These are phyloP conservation scores for Ormyrus thymus DNA, from an alignment of 2,888 invertebrate species.

Conservation along the genomic window DNA sequence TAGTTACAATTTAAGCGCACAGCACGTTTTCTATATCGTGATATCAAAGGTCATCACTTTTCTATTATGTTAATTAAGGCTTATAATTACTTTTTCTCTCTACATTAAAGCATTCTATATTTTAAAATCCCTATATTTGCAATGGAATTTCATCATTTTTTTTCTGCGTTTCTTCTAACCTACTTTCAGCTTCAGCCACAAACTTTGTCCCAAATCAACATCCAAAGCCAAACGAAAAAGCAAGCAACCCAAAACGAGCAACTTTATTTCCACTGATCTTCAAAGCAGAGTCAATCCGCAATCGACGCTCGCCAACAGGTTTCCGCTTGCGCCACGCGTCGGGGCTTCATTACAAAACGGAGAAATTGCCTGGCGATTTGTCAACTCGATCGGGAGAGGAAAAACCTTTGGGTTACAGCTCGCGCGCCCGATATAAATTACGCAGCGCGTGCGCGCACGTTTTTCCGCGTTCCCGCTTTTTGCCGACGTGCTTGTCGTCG, in stretches of 20 bases:
- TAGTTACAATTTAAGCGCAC: too few relatives aligned
- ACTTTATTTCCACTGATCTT: background rate
- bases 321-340: background rate
- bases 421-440: slow-evolving; percentile 39
- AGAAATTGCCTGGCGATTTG: slow-evolving; percentile 50
- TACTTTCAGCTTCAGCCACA: too few relatives aligned
- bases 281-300: background rate
- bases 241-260: background rate
- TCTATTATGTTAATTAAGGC: too few relatives aligned
- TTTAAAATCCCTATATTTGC: too few relatives aligned
- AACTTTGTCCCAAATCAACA: too few relatives aligned
- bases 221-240: background rate
- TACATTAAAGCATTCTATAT: too few relatives aligned
- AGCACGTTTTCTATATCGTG: too few relatives aligned
- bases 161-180: too few relatives aligned
- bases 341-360: slow-evolving; percentile 47
- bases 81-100: too few relatives aligned
- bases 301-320: background rate
- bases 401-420: slow-evolving; percentile 11
- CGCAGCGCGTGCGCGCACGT: slow-evolving; percentile 16
- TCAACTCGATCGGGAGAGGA: slow-evolving; percentile 27
- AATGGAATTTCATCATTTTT: too few relatives aligned
- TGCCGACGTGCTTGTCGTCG: background rate
- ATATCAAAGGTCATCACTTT: too few relatives aligned
- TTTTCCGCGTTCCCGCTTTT: slow-evolving; percentile 12